These are phyloP conservation scores for Parnassius mnemosyne DNA, from an alignment of 2,888 invertebrate genomes.

Conservation along the genomic window DNA sequence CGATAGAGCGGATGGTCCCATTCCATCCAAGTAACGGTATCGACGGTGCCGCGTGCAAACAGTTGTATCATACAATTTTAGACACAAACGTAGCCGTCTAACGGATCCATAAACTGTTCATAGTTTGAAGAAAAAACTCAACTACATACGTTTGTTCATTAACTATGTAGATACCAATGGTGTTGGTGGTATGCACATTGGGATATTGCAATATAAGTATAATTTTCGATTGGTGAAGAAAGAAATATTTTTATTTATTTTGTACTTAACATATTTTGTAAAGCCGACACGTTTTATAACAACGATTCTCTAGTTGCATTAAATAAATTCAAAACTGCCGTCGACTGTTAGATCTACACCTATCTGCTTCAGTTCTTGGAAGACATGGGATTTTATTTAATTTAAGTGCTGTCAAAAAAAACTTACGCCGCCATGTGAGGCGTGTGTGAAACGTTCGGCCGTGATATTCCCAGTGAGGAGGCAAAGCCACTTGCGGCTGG, in stretches of 20 bases:
- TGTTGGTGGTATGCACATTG: no score
- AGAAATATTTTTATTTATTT: no score
- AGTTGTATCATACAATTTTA: conserved; percentile 39
- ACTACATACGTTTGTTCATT: no score
- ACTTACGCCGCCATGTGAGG: conserved; percentile 52
- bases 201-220: no score
- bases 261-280: no score
- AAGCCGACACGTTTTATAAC: not conserved
- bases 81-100: conserved; percentile 31
- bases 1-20: conserved; percentile 71
- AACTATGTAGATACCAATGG: no score
- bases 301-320: not conserved
- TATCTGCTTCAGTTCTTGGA: conserved; percentile 17
- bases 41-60: conserved; percentile 51
- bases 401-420: conserved; percentile 56
- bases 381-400: conserved; percentile 40
- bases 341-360: conserved; percentile 4
- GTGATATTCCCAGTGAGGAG: conserved; percentile 59
- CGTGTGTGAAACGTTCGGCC: conserved; percentile 64
- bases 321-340: conserved; percentile 12
- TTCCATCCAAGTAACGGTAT: conserved; percentile 65
- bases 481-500: conserved; percentile 55
- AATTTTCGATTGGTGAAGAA: no score
- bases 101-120: not conserved
- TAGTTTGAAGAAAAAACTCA: no score